These are phyloP conservation scores for Leptinotarsa lineolata DNA, from an alignment of 1,140 invertebrate genomes.

Conservation along the genomic window DNA sequence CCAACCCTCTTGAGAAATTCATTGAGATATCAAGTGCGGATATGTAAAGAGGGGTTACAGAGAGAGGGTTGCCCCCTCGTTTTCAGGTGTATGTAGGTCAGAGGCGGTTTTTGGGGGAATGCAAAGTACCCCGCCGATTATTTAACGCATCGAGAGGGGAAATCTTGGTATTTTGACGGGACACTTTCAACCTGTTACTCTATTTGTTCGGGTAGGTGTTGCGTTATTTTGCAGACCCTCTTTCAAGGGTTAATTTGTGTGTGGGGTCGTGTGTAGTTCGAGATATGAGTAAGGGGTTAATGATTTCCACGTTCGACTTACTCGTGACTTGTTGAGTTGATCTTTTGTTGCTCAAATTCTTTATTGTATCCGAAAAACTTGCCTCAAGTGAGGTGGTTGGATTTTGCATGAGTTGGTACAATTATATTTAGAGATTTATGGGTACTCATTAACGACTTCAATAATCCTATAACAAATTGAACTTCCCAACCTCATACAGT, in stretches of 20 bases:
- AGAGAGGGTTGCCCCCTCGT: slow-evolving; percentile 14
- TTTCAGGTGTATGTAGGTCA: slow-evolving; percentile 15
- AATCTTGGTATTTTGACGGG: slow-evolving; percentile 11
- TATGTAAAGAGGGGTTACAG: slow-evolving; percentile 15
- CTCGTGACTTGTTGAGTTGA: too few species aligned
- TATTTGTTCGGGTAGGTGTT: slow-evolving; percentile 21
- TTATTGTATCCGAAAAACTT: too few species aligned
- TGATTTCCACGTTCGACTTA: neutral
- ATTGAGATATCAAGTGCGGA: slow-evolving; percentile 1
- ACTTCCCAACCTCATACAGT: too few species aligned
- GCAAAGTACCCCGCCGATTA: slow-evolving; percentile 20
- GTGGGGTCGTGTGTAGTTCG: slow-evolving; percentile 19
- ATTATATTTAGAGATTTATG: too few species aligned
- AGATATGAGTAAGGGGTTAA: neutral
- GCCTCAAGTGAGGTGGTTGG: too few species aligned
- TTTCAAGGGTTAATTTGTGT: slow-evolving; percentile 10
- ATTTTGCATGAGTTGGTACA: too few species aligned
- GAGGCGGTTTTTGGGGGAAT: slow-evolving; percentile 21
- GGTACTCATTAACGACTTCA: too few species aligned
- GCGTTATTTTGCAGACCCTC: slow-evolving; percentile 21
- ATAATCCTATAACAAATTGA: too few species aligned
- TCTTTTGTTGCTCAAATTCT: too few species aligned
- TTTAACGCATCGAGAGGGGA: slow-evolving; percentile 17
- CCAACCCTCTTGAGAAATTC: slow-evolving; percentile 7
- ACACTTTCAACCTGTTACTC: slow-evolving; percentile 20